These are phyloP conservation scores for Ectemnius cavifrons DNA, from an alignment of 2,888 invertebrate species.

Conservation along the genomic window DNA sequence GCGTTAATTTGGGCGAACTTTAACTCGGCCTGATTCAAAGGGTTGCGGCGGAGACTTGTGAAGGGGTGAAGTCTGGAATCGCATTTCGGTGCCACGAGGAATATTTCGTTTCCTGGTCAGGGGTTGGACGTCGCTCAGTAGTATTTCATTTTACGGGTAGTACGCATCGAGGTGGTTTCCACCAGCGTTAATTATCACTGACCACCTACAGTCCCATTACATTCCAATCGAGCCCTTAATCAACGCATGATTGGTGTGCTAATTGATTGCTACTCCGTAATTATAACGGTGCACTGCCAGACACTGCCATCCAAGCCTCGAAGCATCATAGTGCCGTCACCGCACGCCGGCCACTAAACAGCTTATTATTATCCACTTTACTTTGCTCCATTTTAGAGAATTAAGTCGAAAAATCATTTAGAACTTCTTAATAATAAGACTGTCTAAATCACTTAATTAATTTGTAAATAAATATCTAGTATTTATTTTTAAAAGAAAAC, in stretches of 20 bases:
- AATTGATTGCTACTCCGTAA: constrained; percentile 78
- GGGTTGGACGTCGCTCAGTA: constrained; percentile 52
- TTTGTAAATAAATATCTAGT: too few relatives aligned
- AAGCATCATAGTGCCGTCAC: constrained; percentile 47
- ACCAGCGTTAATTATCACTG: constrained; percentile 77
- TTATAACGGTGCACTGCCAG: constrained; percentile 76
- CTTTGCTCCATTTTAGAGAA: not conserved
- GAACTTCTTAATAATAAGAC: too few relatives aligned
- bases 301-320: constrained; percentile 56
- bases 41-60: constrained; percentile 26
- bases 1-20: constrained; percentile 36
- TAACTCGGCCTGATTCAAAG: constrained; percentile 24
- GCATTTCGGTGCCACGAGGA: constrained; percentile 53
- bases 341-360: constrained; percentile 12
- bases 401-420: not conserved
- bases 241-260: constrained; percentile 78
- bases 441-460: too few relatives aligned
- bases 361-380: constrained; percentile 15
- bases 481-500: too few relatives aligned
- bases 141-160: constrained; percentile 76
- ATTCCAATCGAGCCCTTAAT: constrained; percentile 78
- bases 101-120: constrained; percentile 73
- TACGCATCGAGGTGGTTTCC: constrained; percentile 73
- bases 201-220: constrained; percentile 77
- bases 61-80: constrained; percentile 40